Conservation (phyloP, 1,140 invertebrate genomes). For the Arion vulgaris region DNA sequence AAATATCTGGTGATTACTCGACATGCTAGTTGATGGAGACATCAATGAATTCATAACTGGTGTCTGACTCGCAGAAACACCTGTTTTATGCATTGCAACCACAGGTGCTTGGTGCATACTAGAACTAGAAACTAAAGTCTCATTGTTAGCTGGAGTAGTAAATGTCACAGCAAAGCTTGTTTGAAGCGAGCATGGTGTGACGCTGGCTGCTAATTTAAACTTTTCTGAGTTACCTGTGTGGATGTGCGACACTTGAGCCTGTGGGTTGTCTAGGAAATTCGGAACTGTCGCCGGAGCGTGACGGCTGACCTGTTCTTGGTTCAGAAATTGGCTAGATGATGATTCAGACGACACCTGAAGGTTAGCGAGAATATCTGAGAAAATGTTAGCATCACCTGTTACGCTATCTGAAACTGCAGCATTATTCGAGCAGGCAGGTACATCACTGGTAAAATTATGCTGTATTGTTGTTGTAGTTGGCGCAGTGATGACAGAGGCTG, state of each 20-base stretch:
- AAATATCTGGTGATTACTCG: background rate
- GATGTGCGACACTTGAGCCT: background rate
- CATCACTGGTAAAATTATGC: background rate
- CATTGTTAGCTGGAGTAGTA: background rate
- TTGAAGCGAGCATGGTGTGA: background rate
- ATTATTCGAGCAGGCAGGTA: background rate
- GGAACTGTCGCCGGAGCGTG: background rate
- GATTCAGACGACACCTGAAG: background rate
- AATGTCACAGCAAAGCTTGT: background rate
- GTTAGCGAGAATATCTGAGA: background rate
- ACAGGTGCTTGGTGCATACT: background rate
- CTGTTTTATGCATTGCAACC: background rate
- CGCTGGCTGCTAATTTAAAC: background rate
- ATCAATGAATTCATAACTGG: background rate
- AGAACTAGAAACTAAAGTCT: background rate
- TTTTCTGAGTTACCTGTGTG: conserved; percentile 15
- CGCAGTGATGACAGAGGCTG: background rate
- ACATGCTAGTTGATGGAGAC: background rate
- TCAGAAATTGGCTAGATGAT: background rate
- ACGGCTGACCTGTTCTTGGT: background rate
- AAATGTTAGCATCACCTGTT: background rate
- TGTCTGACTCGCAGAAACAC: background rate
- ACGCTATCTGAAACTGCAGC: background rate
- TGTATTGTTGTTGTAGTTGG: background rate
- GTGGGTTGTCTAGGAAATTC: conserved; percentile 27